Evolutionary conservation across 2,797 vertebrate genomes (phyloP).

Genomic region (Sebastes minor): DNA sequence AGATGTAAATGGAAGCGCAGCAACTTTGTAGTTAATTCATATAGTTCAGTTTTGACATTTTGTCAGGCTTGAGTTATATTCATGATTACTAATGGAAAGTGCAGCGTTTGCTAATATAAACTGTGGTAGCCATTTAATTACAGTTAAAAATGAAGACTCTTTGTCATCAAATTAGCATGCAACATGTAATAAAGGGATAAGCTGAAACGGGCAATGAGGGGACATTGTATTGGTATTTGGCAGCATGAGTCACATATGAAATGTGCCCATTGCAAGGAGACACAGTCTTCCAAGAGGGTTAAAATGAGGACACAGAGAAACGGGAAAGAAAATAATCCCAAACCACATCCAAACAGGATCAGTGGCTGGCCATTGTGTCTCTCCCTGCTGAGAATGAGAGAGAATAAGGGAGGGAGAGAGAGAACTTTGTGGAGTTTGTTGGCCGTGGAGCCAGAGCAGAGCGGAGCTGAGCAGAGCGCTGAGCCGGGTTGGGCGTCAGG

Average conservation of each 20-base stretch:
- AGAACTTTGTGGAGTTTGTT: constrained; percentile 80
- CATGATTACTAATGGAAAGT: not conserved
- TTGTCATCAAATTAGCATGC: constrained; percentile 46
- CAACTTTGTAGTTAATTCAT: constrained; percentile 11
- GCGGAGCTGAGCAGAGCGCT: constrained; percentile 66
- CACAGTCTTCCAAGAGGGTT: constrained; percentile 65
- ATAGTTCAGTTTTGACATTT: not conserved
- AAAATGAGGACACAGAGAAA: constrained; percentile 72
- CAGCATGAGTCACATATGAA: constrained; percentile 37
- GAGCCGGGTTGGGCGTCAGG: constrained; percentile 76
- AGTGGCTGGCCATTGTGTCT: constrained; percentile 72
- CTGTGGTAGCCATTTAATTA: constrained; percentile 7
- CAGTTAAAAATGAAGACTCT: not conserved
- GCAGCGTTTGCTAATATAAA: not conserved
- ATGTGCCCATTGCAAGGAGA: constrained; percentile 53
- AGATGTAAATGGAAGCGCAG: not conserved
- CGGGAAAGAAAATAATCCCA: constrained; percentile 70
- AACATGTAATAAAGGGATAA: constrained; percentile 43
- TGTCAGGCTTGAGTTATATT: not conserved
- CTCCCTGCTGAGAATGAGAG: constrained; percentile 70
- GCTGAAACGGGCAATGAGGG: constrained; percentile 8
- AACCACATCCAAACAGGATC: constrained; percentile 76
- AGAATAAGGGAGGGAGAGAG: constrained; percentile 37
- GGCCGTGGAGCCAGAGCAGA: constrained; percentile 67
- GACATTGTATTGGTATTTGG: constrained; percentile 53